Conservation (phyloP, 2,888 invertebrate genomes). For the Suillia variegata region DNA sequence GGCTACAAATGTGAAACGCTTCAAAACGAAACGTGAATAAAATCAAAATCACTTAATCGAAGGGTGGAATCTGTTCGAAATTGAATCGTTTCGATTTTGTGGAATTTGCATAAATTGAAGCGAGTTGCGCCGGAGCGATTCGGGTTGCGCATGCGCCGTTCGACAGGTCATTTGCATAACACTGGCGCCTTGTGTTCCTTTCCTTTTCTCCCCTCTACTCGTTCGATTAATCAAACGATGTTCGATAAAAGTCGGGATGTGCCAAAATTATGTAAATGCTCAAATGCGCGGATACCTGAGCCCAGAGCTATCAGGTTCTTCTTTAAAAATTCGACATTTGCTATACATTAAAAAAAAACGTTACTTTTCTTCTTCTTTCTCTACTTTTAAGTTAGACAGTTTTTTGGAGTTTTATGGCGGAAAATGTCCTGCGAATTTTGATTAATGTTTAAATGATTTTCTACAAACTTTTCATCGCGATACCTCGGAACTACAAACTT, state of each 20-base stretch:
- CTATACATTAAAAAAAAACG: background rate
- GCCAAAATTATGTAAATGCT: conserved; percentile 47
- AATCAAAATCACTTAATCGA: background rate
- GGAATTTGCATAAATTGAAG: conserved; percentile 45
- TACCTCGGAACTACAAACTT: background rate
- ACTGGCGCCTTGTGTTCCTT: conserved; percentile 29
- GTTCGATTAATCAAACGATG: background rate
- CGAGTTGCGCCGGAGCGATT: no score
- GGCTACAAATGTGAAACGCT: background rate
- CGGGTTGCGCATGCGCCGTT: conserved; percentile 37
- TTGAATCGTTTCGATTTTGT: conserved; percentile 8
- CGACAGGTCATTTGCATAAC: conserved; percentile 58
- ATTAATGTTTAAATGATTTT: no score
- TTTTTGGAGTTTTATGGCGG: no score
- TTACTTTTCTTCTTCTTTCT: no score
- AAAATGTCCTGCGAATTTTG: no score
- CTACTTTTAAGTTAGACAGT: no score
- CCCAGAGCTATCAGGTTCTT: conserved; percentile 35
- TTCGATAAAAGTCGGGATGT: conserved; percentile 28
- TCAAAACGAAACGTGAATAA: conserved; percentile 3
- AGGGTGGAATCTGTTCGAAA: background rate
- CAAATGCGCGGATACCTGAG: conserved; percentile 34
- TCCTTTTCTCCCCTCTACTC: background rate
- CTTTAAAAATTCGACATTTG: conserved; percentile 39
- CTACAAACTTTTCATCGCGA: no score